Evolutionary conservation across 2,888 invertebrate genomes (phyloP).

Genomic region (Gortyna flavago): DNA sequence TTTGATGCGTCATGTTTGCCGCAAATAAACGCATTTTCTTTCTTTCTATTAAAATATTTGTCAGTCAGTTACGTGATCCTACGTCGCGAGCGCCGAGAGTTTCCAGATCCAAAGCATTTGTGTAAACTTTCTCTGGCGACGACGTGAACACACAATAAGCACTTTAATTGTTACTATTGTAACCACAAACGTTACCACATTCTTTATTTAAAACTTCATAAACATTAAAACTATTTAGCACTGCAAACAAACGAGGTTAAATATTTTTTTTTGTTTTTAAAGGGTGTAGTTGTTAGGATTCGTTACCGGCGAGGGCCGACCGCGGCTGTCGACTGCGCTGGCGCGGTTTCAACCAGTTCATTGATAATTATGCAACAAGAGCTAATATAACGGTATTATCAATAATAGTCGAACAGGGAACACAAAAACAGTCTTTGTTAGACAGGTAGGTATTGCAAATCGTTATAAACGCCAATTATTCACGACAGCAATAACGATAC

Average conservation of each 20-base stretch:
- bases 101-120: slow-evolving; percentile 69
- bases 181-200: slow-evolving; percentile 43
- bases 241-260: slow-evolving; percentile 22
- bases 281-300: slow-evolving; percentile 56
- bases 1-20: too few species aligned
- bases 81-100: slow-evolving; percentile 59
- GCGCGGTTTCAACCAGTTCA: slow-evolving; percentile 72
- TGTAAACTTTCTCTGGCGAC: slow-evolving; percentile 74
- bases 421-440: slow-evolving; percentile 68
- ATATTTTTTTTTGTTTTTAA: slow-evolving; percentile 40
- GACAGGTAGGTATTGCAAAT: slow-evolving; percentile 60
- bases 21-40: too few species aligned
- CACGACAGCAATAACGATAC: slow-evolving; percentile 49
- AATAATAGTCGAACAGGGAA: slow-evolving; percentile 69
- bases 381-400: slow-evolving; percentile 80
- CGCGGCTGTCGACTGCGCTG: slow-evolving; percentile 76
- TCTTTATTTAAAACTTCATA: slow-evolving; percentile 34
- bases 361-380: slow-evolving; percentile 81
- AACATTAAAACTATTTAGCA: slow-evolving; percentile 21
- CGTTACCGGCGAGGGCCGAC: slow-evolving; percentile 76
- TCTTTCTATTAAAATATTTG: slow-evolving; percentile 26
- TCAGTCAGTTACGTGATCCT: slow-evolving; percentile 47
- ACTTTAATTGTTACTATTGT: slow-evolving; percentile 55
- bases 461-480: slow-evolving; percentile 36
- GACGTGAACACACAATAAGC: slow-evolving; percentile 61